Evolutionary conservation across 2,797 vertebrate species (phyloP).

Genomic region (Mus caroli): DNA sequence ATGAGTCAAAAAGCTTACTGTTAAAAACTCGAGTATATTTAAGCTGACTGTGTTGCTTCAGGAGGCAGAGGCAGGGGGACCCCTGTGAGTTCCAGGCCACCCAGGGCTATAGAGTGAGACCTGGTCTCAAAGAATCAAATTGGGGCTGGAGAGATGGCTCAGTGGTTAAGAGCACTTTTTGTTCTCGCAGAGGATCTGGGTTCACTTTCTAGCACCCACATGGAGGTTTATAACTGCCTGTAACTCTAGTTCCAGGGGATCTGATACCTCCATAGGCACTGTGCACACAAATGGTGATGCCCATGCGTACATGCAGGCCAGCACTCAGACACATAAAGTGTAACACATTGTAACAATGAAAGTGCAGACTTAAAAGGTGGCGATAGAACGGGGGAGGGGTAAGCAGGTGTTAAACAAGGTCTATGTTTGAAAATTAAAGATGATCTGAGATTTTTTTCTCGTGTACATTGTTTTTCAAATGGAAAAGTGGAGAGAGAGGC

Average conservation of each 20-base stretch:
- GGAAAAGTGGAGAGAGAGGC: neutral
- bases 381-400: neutral
- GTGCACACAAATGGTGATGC: neutral
- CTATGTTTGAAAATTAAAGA: conserved; percentile 35
- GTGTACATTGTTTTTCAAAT: neutral
- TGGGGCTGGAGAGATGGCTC: neutral
- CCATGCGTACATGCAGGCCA: neutral
- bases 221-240: neutral
- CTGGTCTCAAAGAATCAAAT: neutral
- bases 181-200: neutral
- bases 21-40: neutral
- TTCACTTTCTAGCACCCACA: neutral
- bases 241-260: neutral
- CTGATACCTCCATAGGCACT: neutral
- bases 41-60: neutral
- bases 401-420: neutral
- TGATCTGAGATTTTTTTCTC: conserved; percentile 21
- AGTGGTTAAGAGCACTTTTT: neutral
- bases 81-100: neutral
- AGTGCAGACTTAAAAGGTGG: neutral
- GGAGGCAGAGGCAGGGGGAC: neutral
- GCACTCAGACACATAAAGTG: neutral
- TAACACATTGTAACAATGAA: neutral
- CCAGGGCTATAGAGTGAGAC: neutral
- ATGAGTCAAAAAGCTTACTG: neutral